A percentile compares a stretch with the other conserved stretches of the same genome.
Evolutionary conservation across 64 coral and sea anemone species (phyloP).

Genomic region (Montipora capricornis): DNA sequence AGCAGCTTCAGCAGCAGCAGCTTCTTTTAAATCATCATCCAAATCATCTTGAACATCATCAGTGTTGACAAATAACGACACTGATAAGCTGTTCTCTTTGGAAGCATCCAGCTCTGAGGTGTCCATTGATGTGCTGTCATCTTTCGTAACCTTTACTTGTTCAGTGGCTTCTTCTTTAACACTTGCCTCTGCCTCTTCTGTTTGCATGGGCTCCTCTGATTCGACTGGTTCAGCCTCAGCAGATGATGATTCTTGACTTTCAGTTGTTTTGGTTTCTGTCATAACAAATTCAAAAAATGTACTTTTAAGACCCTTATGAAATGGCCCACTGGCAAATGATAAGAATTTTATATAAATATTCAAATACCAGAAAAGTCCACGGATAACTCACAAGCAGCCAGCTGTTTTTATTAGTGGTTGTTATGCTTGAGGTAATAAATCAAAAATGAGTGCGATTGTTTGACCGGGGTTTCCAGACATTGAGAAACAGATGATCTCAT

Average conservation of each 20-base stretch:
- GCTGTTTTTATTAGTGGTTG: no score
- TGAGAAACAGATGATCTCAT: no score
- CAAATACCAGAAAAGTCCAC: no score
- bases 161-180: slow-evolving; percentile 27
- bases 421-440: no score
- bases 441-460: no score
- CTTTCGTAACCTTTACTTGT: neutral
- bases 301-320: neutral
- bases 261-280: slow-evolving; percentile 6
- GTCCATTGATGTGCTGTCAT: slow-evolving; percentile 29
- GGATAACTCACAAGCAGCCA: no score
- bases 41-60: slow-evolving; percentile 98
- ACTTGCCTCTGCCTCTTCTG: slow-evolving; percentile 5
- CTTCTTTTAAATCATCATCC: slow-evolving; percentile 92
- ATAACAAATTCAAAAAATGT: neutral
- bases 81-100: slow-evolving; percentile 89
- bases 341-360: neutral
- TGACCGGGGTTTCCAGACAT: no score
- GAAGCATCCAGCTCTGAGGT: slow-evolving; percentile 78
- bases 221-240: neutral
- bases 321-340: neutral
- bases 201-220: slow-evolving; percentile 10
- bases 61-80: slow-evolving; percentile 95
- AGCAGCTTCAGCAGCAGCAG: slow-evolving; percentile 67
- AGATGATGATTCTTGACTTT: neutral